Conservation (phyloP, 2,888 invertebrate genomes). For the Sericinus montela region DNA sequence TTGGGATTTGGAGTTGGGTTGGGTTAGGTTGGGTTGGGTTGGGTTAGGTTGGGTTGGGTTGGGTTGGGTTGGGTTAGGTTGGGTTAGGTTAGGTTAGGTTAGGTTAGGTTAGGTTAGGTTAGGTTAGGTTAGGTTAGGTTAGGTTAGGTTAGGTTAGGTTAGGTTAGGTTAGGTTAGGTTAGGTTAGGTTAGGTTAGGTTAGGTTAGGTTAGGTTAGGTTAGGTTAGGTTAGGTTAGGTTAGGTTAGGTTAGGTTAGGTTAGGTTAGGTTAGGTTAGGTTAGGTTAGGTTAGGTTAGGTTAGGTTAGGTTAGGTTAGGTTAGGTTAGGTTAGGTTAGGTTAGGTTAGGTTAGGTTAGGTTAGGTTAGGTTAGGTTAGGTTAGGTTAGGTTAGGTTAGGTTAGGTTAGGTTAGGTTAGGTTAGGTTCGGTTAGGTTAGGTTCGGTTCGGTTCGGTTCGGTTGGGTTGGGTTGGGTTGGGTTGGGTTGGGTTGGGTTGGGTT, state of each 20-base stretch:
- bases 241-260: not conserved
- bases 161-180: slow-evolving; percentile 7
- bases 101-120: slow-evolving; percentile 19
- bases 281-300: not conserved
- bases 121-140: slow-evolving; percentile 16
- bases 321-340: not conserved
- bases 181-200: not conserved
- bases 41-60: slow-evolving; percentile 18
- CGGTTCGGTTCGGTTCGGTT: too few species aligned
- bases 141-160: slow-evolving; percentile 16
- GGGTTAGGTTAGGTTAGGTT: slow-evolving; percentile 19
- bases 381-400: not conserved
- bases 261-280: not conserved
- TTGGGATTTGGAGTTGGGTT: slow-evolving; percentile 23
- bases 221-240: not conserved
- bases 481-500: slow-evolving; percentile 24
- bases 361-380: not conserved
- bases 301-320: not conserved
- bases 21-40: slow-evolving; percentile 20
- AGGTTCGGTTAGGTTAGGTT: not conserved
- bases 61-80: slow-evolving; percentile 18
- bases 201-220: not conserved
- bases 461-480: not conserved
- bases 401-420: too few species aligned
- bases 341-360: not conserved